A percentile compares a stretch with the other conserved stretches of the same genome.
phyloP scores from a whole-genome alignment of 2,888 invertebrate species.

The Auanema sp. region DNA sequence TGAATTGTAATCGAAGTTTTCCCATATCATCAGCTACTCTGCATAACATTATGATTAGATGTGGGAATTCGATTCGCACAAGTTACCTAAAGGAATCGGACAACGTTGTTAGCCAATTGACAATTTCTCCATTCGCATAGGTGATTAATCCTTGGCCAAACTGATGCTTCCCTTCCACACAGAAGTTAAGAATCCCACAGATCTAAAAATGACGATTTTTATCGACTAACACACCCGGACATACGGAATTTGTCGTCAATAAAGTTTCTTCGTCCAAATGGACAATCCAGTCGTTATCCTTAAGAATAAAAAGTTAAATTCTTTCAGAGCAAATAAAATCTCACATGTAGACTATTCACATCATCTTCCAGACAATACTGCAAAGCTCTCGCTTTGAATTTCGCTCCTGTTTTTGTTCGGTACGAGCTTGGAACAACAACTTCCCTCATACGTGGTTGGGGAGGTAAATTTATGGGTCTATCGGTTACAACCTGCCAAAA shows the following conservation, averaged over 20 bases:
- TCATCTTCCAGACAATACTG: constrained; percentile 91
- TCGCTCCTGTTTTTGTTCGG: constrained; percentile 83
- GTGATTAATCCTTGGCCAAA: constrained; percentile 80
- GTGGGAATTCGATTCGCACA: neutral
- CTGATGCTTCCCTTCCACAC: constrained; percentile 87
- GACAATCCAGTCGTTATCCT: constrained; percentile 84
- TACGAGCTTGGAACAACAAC: constrained; percentile 78
- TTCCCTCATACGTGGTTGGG: constrained; percentile 76
- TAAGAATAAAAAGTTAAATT: constrained; percentile 6
- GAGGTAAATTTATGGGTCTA: constrained; percentile 68
- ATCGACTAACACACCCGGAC: constrained; percentile 1
- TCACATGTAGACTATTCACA: constrained; percentile 72
- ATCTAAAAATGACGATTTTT: constrained; percentile 38
- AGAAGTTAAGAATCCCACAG: constrained; percentile 81
- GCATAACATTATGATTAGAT: constrained; percentile 67
- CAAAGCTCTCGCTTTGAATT: constrained; percentile 89
- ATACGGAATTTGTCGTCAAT: constrained; percentile 84
- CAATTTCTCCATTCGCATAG: constrained; percentile 90
- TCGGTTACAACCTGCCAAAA: constrained; percentile 77
- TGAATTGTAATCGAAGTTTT: constrained; percentile 87
- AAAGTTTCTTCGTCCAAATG: constrained; percentile 95
- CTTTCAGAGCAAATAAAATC: neutral
- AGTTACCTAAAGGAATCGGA: constrained; percentile 76
- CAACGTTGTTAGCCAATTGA: constrained; percentile 93
- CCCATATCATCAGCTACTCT: constrained; percentile 97